Evolutionary conservation across 2,797 vertebrate genomes (phyloP).

Genomic region (Notoglanidium macrostoma): DNA sequence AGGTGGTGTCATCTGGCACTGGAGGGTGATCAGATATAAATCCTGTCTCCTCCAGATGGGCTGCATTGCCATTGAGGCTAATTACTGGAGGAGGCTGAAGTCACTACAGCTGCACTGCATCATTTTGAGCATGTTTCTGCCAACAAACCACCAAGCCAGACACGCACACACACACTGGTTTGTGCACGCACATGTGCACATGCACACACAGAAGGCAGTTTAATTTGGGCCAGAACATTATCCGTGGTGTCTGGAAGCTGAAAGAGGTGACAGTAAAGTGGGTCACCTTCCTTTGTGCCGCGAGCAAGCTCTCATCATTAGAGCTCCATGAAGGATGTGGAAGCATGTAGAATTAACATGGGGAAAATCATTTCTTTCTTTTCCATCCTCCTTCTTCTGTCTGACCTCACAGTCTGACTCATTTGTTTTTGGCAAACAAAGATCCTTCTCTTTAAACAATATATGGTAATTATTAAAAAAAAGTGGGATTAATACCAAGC

Average conservation of each 20-base stretch:
- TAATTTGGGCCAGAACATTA: constrained; percentile 55
- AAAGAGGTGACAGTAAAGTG: constrained; percentile 62
- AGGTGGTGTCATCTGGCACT: background rate
- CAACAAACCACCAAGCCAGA: constrained; percentile 38
- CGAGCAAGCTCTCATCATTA: constrained; percentile 58
- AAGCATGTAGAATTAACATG: constrained; percentile 64
- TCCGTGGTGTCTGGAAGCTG: constrained; percentile 38
- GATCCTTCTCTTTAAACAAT: constrained; percentile 38
- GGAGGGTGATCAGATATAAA: constrained; percentile 12
- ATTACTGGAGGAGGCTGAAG: constrained; percentile 50
- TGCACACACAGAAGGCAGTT: constrained; percentile 35
- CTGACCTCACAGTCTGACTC: constrained; percentile 53
- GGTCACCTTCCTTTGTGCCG: constrained; percentile 67
- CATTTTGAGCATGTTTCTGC: constrained; percentile 46
- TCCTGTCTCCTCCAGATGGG: constrained; percentile 32
- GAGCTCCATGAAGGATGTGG: constrained; percentile 46
- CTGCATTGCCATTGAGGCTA: constrained; percentile 41
- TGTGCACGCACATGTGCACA: constrained; percentile 24
- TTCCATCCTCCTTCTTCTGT: constrained; percentile 39
- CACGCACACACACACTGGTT: background rate
- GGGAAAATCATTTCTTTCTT: constrained; percentile 59
- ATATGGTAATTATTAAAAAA: background rate
- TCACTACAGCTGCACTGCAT: constrained; percentile 51
- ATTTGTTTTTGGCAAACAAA: constrained; percentile 51
- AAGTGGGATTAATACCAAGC: background rate